phyloP scores from a whole-genome alignment of 2,888 invertebrate species.

The Sycophila texana region DNA sequence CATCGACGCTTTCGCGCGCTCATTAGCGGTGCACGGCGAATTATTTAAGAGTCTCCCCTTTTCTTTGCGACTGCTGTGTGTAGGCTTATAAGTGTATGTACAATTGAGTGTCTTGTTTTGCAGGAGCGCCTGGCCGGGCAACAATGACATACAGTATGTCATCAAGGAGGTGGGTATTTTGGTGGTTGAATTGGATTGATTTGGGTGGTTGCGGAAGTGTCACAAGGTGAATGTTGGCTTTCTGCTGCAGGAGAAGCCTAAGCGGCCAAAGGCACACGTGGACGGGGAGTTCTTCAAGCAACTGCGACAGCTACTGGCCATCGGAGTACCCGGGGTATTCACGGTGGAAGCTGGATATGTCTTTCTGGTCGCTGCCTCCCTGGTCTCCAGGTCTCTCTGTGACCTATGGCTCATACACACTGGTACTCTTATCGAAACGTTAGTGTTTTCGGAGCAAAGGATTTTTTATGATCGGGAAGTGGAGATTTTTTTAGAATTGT shows the following conservation, averaged over 20 bases:
- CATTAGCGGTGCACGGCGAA: neutral
- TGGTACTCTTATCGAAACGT: conserved; percentile 95
- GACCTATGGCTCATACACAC: conserved; percentile 98
- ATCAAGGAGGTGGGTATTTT: conserved; percentile 80
- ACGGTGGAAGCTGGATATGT: conserved; percentile 86
- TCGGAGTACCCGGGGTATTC: conserved; percentile 85
- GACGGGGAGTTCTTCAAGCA: conserved; percentile 86
- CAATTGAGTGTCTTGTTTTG: neutral
- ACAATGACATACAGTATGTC: conserved; percentile 87
- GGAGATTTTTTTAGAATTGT: neutral
- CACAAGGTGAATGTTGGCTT: neutral
- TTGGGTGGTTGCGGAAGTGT: too few species aligned
- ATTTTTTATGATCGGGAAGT: neutral
- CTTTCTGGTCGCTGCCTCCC: conserved; percentile 85
- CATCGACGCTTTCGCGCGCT: neutral
- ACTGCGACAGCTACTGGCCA: conserved; percentile 79
- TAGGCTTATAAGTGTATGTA: neutral
- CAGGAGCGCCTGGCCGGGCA: conserved; percentile 80
- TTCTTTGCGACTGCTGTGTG: neutral
- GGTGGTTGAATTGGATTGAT: too few species aligned
- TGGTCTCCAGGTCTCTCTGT: conserved; percentile 93
- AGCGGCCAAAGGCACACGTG: conserved; percentile 83
- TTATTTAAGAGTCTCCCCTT: neutral
- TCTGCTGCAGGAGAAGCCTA: conserved; percentile 72
- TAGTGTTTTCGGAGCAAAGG: conserved; percentile 64